A percentile compares a stretch with the other conserved stretches of the same genome.
Conservation (phyloP, 2,797 vertebrate genomes). For the Manis crassicaudata region DNA sequence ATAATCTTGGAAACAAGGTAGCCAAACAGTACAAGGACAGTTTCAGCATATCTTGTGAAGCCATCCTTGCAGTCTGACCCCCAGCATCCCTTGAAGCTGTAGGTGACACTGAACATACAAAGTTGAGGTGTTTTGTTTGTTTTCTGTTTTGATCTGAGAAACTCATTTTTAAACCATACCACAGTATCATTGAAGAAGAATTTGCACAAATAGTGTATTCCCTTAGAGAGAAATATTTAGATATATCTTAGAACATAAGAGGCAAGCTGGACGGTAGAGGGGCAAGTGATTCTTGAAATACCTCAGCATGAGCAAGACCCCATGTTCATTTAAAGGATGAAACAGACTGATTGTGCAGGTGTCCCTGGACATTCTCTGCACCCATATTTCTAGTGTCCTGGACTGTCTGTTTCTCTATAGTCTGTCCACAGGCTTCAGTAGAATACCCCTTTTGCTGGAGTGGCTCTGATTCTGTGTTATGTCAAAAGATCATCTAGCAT, state of each 20-base stretch:
- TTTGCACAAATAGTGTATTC: not conserved
- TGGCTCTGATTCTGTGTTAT: not conserved
- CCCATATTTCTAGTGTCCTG: not conserved
- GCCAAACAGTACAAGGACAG: not conserved
- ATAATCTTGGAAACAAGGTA: conserved; percentile 2
- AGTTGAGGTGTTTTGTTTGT: not conserved
- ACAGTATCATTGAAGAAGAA: not conserved
- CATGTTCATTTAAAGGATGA: conserved; percentile 16
- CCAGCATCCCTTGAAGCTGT: not conserved
- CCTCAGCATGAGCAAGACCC: not conserved
- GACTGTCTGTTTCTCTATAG: not conserved
- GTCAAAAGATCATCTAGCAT: conserved; percentile 10
- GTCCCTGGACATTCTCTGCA: not conserved
- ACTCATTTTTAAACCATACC: not conserved
- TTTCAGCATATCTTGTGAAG: not conserved
- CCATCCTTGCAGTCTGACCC: not conserved
- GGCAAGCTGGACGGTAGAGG: not conserved
- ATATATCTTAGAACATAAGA: not conserved
- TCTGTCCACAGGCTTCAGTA: not conserved
- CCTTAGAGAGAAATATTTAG: conserved; percentile 35
- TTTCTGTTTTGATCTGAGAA: not conserved
- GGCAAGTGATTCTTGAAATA: not conserved
- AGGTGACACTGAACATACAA: not conserved
- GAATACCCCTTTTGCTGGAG: not conserved
- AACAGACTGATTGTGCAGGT: not conserved